Evolutionary conservation across 2,888 invertebrate genomes (phyloP), one percentile per base, ranked within the genome.

Genomic region (Gymnosoma rotundatum): DNA sequence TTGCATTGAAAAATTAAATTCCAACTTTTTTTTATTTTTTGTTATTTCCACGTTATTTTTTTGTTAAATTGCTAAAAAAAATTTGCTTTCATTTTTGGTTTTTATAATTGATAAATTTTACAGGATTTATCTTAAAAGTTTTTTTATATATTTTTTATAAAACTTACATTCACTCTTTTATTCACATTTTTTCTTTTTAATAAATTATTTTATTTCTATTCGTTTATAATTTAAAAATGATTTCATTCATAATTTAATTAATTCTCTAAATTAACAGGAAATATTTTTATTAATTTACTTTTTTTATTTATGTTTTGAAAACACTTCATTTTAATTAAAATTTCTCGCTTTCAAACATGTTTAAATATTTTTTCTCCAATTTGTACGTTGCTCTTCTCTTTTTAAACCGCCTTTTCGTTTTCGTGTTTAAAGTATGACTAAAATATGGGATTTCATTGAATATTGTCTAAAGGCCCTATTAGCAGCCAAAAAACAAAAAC

Each of bases 361-460:
- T 63, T 75, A 52, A 18, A 18, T 52, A 2, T 18, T 52, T 64
- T 74, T 69, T 42, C 25, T 14, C 18, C 12, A 52, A 60, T 32
- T 42, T 63, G 67, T 36, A 74, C 38, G 56, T 73, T 66, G 8
- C 38, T 67, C n/a, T 50, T 20, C 48, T 52, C 54, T 38, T 25
- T 42, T 66, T 78, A 52, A 70, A n/a, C 66, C 73, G 83, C 70
- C 80, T 83, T 82, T 79, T 78, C 83, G 81, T 83, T 81, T 83
- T 81, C 86, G 84, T 83, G 81, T 85, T 83, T 83, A 81, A 79
- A 85, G 83, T 80, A 83, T 83, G 80, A 87, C 86, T 87, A 85
- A 86, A 86, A 75, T 83, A 76, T 83, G 83, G 76, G 76, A 82
- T 85, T 86, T 78, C 86, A 86, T 79, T 86, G 83, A 80, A 74